Conservation (phyloP, 2,888 invertebrate genomes). For the Achlya flavicornis region DNA sequence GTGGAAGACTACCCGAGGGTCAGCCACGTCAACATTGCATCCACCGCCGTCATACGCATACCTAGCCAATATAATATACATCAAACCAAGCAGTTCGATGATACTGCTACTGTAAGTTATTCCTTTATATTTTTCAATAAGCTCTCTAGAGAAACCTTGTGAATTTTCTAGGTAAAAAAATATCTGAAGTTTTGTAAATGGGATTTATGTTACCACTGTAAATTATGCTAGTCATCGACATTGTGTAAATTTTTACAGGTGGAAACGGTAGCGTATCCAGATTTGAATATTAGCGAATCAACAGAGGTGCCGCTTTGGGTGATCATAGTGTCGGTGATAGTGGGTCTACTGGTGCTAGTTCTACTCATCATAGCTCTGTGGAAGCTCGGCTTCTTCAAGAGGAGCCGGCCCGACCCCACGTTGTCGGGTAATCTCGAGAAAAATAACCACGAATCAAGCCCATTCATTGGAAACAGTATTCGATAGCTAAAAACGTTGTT, state of each 20-base stretch:
- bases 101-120: conserved; percentile 83
- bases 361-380: conserved; percentile 91
- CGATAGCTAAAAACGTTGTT: conserved; percentile 67
- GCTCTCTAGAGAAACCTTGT: too few species aligned
- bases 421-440: conserved; percentile 91
- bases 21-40: conserved; percentile 92
- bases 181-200: too few species aligned
- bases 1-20: conserved; percentile 94
- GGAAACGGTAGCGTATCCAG: conserved; percentile 93
- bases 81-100: conserved; percentile 86
- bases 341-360: conserved; percentile 92
- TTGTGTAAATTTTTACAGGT: conserved; percentile 81
- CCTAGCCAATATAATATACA: conserved; percentile 87
- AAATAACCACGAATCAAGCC: conserved; percentile 87
- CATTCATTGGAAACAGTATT: conserved; percentile 81
- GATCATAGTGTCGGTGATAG: conserved; percentile 91
- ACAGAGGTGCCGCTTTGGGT: conserved; percentile 93
- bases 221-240: too few species aligned
- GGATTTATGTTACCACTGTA: too few species aligned
- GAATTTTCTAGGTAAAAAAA: too few species aligned
- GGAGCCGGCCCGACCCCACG: conserved; percentile 92
- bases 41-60: conserved; percentile 89
- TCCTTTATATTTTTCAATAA: background rate
- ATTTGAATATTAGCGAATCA: conserved; percentile 89
- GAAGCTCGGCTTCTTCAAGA: conserved; percentile 95